A percentile compares a stretch with the other conserved stretches of the same genome.
These are phyloP conservation scores for Anomalospiza imberbis DNA, from an alignment of 2,797 vertebrate genomes.

Conservation along the genomic window DNA sequence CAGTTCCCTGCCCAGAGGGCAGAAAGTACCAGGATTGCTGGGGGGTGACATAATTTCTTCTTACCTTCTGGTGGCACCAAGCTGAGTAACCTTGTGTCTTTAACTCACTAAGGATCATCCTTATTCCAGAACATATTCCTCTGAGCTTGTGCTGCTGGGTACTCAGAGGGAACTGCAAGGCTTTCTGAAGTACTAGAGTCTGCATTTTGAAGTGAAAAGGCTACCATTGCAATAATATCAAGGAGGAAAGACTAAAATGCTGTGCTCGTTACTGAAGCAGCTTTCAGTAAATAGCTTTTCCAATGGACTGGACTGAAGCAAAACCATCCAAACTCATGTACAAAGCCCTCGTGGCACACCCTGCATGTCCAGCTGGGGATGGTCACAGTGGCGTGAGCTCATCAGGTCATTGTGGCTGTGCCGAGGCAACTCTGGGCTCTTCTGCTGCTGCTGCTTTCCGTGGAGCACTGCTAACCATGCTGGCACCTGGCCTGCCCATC, in stretches of 20 bases:
- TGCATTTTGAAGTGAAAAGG: neutral
- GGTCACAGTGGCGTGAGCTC: neutral
- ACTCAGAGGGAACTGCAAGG: neutral
- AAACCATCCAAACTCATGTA: neutral
- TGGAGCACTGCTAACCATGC: neutral
- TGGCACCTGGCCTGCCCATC: neutral
- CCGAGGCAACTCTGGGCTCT: neutral
- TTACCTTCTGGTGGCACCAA: neutral
- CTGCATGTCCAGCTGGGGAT: neutral
- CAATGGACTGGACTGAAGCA: neutral
- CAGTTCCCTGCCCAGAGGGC: neutral
- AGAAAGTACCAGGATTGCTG: neutral
- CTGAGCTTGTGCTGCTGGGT: neutral
- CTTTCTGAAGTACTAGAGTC: neutral
- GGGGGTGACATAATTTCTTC: neutral
- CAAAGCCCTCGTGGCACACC: accelerated
- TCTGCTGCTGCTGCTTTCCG: neutral
- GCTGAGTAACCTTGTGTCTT: neutral
- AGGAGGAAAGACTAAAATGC: neutral
- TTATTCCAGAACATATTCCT: neutral
- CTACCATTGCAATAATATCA: neutral
- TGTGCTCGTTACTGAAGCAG: neutral
- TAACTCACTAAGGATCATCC: neutral
- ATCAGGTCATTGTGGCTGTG: neutral
- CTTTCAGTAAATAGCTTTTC: neutral